Base-by-base conservation (phyloP, 2,113 vertebrate genomes). In the Nesoenas mayeri region DNA sequence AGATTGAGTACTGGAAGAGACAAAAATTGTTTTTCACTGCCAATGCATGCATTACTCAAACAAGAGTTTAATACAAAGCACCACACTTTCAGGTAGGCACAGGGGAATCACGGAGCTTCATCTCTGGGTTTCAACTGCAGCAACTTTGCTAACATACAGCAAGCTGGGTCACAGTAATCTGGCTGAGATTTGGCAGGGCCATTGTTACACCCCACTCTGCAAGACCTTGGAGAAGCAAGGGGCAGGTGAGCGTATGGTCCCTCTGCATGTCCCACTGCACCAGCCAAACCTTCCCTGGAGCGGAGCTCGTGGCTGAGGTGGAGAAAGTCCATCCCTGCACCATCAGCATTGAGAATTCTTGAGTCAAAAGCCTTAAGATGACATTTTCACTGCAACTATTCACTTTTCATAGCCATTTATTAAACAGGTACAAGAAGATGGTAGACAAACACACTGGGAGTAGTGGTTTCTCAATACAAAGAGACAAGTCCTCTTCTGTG, bases 1-100 rank as follows among this genome's bases (percentile, higher is more conserved):
- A 99, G 92, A 99, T 98, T 57, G 99, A 99, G 96, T 99, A 99
- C 99, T 99, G 94, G 51, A 97, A 97, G 31, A 91, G 48, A 85
- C 62, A 97, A 88, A 71, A 95, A 66, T 75, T 15, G 14, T 31
- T 88, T 77, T 95, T 95, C 74, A 94, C 61, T 77, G 81, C 15
- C 61, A 86, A 18, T 38, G 22, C 18, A 53, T 4, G 12, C 2
- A 1, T 71, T 86, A 42, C 58, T 42, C 21, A 67, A 80, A 53
- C 18, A 65, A 3, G 84, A 54, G 21, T 26, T 78, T 86, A 80
- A 82, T 6, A 56, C 6, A 70, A 73, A 90, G 29, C 91, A 60
- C n/a, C n/a, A 28, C 36, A 74, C 24, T 10, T 78, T 91, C 50
- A 73, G 60, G 72, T 3, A 78, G 31, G 48, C 42, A 31, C 21